Conservation (phyloP, 2,113 vertebrate genomes). For the Chamaea fasciata region DNA sequence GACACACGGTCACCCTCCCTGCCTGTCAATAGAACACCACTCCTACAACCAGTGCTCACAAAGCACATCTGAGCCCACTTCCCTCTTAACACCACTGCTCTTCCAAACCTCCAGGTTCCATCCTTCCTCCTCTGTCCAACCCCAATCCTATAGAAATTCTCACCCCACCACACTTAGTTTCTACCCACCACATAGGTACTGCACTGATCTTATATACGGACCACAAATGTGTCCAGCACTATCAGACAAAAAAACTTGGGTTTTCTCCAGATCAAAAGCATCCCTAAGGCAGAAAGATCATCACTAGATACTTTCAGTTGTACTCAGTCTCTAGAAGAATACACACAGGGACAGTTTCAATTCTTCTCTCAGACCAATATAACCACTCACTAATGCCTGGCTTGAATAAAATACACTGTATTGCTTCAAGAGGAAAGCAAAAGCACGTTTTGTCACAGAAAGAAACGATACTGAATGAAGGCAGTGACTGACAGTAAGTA, state of each 20-base stretch:
- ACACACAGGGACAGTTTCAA: background rate
- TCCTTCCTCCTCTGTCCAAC: background rate
- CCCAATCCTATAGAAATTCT: background rate
- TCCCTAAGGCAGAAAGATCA: background rate
- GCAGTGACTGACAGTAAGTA: fast-evolving
- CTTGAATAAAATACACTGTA: background rate
- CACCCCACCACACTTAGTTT: background rate
- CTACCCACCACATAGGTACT: background rate
- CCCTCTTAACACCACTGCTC: background rate
- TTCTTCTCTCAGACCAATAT: background rate
- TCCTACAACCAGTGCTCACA: background rate
- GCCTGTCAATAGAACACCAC: background rate
- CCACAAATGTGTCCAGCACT: background rate
- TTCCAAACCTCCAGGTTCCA: background rate
- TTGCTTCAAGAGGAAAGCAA: background rate
- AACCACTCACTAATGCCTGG: background rate
- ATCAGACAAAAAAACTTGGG: background rate
- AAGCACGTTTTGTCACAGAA: background rate
- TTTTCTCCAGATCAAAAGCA: background rate
- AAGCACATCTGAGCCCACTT: background rate
- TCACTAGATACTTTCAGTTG: background rate
- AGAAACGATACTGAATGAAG: background rate
- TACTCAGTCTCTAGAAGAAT: background rate
- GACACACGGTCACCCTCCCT: background rate
- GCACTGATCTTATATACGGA: fast-evolving